phyloP scores from a whole-genome alignment of 2,888 invertebrate species.

The Fabriciana adippe region DNA sequence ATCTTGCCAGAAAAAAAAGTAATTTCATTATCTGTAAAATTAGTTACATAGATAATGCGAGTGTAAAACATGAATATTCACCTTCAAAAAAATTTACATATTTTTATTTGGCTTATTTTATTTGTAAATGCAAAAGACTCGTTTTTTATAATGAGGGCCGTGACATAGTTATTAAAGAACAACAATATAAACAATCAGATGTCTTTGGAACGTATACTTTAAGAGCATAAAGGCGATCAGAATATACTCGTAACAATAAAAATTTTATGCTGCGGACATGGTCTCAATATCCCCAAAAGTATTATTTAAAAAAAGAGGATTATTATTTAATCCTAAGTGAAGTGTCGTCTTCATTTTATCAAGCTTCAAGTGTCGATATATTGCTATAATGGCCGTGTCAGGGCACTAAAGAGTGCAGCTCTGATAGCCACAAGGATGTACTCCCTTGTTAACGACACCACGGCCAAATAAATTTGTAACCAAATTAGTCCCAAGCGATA shows the following conservation, averaged over 20 bases:
- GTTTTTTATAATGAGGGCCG: constrained; percentile 47
- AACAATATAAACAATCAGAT: constrained; percentile 63
- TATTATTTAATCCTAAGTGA: constrained; percentile 80
- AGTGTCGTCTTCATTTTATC: constrained; percentile 81
- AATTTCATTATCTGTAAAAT: background rate
- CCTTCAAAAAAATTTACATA: constrained; percentile 23
- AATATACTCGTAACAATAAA: constrained; percentile 67
- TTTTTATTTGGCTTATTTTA: constrained; percentile 34
- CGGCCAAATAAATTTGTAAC: constrained; percentile 82
- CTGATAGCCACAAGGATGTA: constrained; percentile 78
- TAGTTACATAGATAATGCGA: constrained; percentile 1
- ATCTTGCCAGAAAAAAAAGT: background rate
- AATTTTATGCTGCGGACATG: constrained; percentile 63
- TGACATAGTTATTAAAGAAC: constrained; percentile 65
- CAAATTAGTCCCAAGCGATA: constrained; percentile 81
- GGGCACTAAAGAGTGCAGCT: constrained; percentile 74
- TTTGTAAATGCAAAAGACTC: constrained; percentile 40
- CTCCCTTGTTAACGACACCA: constrained; percentile 79
- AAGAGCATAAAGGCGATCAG: constrained; percentile 59
- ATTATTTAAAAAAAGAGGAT: constrained; percentile 58
- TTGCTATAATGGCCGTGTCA: constrained; percentile 75
- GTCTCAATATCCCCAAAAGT: constrained; percentile 48
- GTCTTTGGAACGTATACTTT: constrained; percentile 57
- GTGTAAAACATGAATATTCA: background rate
- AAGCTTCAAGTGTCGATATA: constrained; percentile 76